phyloP scores from a whole-genome alignment of 2,888 invertebrate species.

The Yponomeuta sedellus region DNA sequence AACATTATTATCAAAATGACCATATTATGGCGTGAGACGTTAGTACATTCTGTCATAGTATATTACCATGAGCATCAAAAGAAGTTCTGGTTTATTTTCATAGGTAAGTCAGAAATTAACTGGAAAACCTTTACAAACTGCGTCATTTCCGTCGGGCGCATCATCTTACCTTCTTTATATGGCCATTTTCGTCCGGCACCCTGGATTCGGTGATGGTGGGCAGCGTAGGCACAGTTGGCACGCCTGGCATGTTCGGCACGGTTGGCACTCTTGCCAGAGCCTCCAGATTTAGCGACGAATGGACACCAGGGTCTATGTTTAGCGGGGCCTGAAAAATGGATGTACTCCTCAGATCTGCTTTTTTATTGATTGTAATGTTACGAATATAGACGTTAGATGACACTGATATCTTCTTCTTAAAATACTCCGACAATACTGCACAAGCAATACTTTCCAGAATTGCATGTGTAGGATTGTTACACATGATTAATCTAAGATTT shows the following conservation, averaged over 20 bases:
- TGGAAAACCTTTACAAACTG: no score
- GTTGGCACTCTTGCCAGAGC: slow-evolving; percentile 72
- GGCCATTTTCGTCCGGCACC: slow-evolving; percentile 77
- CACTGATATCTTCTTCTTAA: background rate
- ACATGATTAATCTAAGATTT: no score
- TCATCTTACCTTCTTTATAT: slow-evolving; percentile 46
- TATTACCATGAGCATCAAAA: no score
- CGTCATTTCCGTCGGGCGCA: no score
- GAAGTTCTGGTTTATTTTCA: no score
- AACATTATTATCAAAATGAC: no score
- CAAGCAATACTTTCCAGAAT: no score
- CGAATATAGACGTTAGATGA: background rate
- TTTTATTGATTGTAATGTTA: background rate
- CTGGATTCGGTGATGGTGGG: slow-evolving; percentile 94
- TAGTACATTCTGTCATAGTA: no score
- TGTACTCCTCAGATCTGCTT: background rate
- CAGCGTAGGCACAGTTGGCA: slow-evolving; percentile 89
- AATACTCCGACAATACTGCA: no score
- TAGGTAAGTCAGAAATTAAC: no score
- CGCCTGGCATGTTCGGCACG: slow-evolving; percentile 84
- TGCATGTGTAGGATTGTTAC: no score
- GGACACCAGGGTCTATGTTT: slow-evolving; percentile 95
- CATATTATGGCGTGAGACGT: no score
- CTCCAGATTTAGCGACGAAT: slow-evolving; percentile 93
- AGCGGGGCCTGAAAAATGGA: slow-evolving; percentile 78